Conservation (phyloP, 2,113 vertebrate species). For the Apodemus sylvaticus region DNA sequence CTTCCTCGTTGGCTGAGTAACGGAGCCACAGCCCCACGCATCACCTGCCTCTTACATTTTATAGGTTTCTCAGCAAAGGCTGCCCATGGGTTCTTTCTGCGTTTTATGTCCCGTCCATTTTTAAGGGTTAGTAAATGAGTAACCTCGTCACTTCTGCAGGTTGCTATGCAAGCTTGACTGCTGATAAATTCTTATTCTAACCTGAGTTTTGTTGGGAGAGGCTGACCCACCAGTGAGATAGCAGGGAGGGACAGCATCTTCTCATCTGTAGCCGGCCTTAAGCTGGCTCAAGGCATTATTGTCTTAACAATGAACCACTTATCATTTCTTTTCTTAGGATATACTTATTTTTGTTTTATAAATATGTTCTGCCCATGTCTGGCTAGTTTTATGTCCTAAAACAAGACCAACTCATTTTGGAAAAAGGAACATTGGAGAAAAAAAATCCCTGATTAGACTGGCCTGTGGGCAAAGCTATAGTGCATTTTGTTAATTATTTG, state of each 20-base stretch:
- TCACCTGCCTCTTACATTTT: background rate
- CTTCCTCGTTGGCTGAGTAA: background rate
- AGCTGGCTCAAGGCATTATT: too few species aligned
- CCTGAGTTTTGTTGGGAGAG: background rate
- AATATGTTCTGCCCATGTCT: background rate
- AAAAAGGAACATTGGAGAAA: too few species aligned
- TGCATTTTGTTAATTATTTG: too few species aligned
- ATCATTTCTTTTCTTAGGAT: background rate
- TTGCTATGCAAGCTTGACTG: background rate
- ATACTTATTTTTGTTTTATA: background rate
- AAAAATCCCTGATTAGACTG: too few species aligned
- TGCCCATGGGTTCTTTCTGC: too few species aligned
- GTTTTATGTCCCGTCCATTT: background rate
- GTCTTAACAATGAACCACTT: background rate
- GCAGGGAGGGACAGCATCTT: background rate
- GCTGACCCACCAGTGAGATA: background rate
- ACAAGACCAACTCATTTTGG: too few species aligned
- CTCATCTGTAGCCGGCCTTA: background rate
- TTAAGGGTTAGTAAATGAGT: background rate
- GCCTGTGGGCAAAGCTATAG: too few species aligned
- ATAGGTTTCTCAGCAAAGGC: background rate
- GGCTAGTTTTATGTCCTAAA: background rate
- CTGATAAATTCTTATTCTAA: background rate
- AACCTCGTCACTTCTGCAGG: background rate
- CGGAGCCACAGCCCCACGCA: too few species aligned